Evolutionary conservation across 35 echinoderm and acorn worm species (phyloP).

Genomic region (Strongylocentrotus purpuratus): DNA sequence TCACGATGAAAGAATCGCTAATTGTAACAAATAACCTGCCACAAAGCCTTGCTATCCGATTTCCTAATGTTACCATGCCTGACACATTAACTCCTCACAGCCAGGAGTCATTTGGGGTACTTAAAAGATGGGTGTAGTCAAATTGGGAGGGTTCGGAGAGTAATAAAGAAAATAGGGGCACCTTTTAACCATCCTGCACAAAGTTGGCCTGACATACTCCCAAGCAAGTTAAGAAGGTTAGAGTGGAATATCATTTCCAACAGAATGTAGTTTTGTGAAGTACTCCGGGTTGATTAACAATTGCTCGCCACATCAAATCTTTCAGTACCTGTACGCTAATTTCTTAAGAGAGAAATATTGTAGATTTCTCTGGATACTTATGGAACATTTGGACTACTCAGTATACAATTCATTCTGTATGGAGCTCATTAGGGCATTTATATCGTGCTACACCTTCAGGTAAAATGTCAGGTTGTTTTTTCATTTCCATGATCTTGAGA

Average conservation of each 20-base stretch:
- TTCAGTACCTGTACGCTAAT: no score
- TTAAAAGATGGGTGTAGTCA: conserved; percentile 1
- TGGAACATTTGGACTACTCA: background rate
- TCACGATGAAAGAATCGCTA: background rate
- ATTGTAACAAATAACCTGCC: conserved; percentile 4
- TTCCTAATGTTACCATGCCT: background rate
- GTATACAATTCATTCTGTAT: background rate
- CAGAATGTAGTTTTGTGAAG: background rate
- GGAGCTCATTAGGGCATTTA: background rate
- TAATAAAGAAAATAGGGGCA: background rate
- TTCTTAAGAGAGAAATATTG: no score
- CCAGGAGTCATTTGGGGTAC: background rate
- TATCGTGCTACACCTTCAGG: background rate
- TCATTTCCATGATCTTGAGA: no score
- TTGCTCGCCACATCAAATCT: background rate
- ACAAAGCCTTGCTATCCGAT: background rate
- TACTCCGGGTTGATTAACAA: background rate
- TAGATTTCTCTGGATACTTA: background rate
- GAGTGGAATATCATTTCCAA: background rate
- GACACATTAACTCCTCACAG: background rate
- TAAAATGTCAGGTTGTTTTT: background rate
- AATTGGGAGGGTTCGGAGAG: background rate
- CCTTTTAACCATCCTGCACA: background rate
- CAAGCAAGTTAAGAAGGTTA: background rate
- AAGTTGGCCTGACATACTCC: background rate